Evolutionary conservation across 2,888 invertebrate genomes (phyloP), one percentile per base, ranked within the genome.

Genomic region (Rugalucina vietnamica): DNA sequence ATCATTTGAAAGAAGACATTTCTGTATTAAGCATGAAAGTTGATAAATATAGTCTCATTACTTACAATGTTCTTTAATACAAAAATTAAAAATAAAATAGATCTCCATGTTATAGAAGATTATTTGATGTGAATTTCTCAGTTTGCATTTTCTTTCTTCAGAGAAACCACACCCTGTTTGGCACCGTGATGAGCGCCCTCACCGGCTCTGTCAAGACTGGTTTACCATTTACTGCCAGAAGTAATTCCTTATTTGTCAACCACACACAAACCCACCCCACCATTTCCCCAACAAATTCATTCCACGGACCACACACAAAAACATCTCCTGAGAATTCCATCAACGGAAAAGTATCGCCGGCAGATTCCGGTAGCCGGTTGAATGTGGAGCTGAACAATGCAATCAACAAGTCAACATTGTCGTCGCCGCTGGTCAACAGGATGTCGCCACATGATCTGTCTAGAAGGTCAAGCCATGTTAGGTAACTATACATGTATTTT

Each of bases 141-240:
- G n/a, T n/a, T n/a, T n/a, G n/a, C n/a, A n/a, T n/a, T n/a, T n/a
- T 76, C 60, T 27, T 75, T 73, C 90, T 89, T 39, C 96, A 99
- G 98, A 97, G 99, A 94, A 98, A 99, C 95, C 99, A 99, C 95
- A 98, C 98, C 72, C 96, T 99, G 75, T 99, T 99, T 94, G 99
- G 99, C 79, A 98, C 97, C 92, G 98, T 99, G 73, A 93, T 94
- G 90, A 94, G 91, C 72, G 94, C 94, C 32, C 89, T 93, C 24
- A 90, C 91, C 0, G 92, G 92, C 57, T 88, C 91, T 50, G 90
- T 90, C 57, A 89, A 91, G 60, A 92, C 92, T 36, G 90, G 91
- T 29, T 82, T 92, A 74, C 92, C 92, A 60, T 91, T 92, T 76
- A 88, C 91, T 29, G 92, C 92, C 73, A 91, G 93, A 76, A 94